phyloP scores from a whole-genome alignment of 2,113 vertebrate species.

The Chionomys nivalis region DNA sequence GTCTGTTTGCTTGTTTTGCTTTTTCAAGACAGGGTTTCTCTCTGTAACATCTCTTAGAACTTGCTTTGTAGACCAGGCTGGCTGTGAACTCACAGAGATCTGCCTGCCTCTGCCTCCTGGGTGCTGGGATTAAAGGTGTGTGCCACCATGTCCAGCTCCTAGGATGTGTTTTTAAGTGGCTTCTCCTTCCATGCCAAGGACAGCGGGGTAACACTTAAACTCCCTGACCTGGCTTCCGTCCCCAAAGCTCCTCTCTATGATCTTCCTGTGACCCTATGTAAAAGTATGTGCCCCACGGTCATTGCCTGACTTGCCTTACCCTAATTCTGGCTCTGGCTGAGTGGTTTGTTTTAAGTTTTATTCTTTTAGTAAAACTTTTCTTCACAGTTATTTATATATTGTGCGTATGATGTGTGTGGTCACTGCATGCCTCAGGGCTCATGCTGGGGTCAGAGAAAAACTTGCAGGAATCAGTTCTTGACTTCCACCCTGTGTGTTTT shows the following conservation, averaged over 20 bases:
- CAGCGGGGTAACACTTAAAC: background rate
- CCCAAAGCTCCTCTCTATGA: background rate
- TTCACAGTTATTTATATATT: background rate
- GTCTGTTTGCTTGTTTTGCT: background rate
- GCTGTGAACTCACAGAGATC: background rate
- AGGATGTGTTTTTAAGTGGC: background rate
- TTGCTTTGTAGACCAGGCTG: background rate
- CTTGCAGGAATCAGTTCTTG: background rate
- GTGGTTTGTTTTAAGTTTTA: background rate
- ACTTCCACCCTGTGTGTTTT: background rate
- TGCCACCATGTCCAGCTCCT: background rate
- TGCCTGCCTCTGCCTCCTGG: background rate
- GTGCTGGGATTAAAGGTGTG: background rate
- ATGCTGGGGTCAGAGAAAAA: background rate
- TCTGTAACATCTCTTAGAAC: background rate
- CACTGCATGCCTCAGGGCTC: background rate
- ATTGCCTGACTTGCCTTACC: background rate
- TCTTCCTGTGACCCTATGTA: background rate
- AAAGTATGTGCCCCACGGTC: no score
- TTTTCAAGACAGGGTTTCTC: background rate
- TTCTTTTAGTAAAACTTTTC: background rate
- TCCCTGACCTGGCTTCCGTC: background rate
- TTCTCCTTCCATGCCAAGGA: background rate
- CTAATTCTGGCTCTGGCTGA: background rate
- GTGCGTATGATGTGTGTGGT: background rate